Evolutionary conservation across 1,140 invertebrate genomes (phyloP).

Genomic region (Anoplophora glabripennis): DNA sequence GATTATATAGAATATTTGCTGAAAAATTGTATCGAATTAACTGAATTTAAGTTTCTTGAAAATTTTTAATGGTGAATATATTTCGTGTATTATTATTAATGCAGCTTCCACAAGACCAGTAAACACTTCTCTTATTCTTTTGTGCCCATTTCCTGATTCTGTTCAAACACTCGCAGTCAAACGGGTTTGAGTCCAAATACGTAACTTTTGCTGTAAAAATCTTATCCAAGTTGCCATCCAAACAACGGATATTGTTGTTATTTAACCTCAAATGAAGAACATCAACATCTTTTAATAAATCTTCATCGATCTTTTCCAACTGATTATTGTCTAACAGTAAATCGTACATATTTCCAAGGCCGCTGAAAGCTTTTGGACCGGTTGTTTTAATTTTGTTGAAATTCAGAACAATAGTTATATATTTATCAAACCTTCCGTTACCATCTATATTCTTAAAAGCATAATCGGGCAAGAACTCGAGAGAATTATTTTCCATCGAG

Average conservation of each 20-base stretch:
- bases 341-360: conserved; percentile 22
- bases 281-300: conserved; percentile 16
- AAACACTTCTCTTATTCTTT: conserved; percentile 24
- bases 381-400: conserved; percentile 30
- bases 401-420: conserved; percentile 26
- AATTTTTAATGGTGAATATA: no score
- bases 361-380: conserved; percentile 24
- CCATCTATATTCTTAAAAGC: conserved; percentile 27
- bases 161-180: conserved; percentile 25
- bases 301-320: conserved; percentile 13
- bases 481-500: conserved; percentile 24
- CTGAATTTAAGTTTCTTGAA: no score
- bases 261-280: conserved; percentile 23
- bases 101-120: no score
- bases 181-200: conserved; percentile 28
- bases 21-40: no score
- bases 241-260: conserved; percentile 28
- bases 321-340: conserved; percentile 30
- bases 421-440: conserved; percentile 15
- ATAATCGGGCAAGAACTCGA: conserved; percentile 22
- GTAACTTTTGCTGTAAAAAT: conserved; percentile 25
- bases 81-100: no score
- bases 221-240: conserved; percentile 22
- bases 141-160: conserved; percentile 26
- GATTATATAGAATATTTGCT: no score